phyloP scores from a whole-genome alignment of 2,797 vertebrate species.

The Neosilurus mollespiculum region DNA sequence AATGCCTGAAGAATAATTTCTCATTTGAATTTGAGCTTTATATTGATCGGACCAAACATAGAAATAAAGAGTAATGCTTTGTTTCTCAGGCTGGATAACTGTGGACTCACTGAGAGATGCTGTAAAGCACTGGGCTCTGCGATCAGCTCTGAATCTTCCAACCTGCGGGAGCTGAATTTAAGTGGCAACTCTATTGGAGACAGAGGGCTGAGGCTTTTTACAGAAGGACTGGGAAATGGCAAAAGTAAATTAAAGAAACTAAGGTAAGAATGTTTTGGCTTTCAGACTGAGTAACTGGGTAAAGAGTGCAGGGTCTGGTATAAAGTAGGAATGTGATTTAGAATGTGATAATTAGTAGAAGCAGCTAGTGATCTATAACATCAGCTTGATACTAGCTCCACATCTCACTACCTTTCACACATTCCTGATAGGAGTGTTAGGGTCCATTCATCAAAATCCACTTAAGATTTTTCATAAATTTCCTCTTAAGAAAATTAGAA shows the following conservation, averaged over 20 bases:
- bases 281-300: neutral
- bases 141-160: constrained; percentile 28
- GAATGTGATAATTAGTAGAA: too few species aligned
- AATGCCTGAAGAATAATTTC: neutral
- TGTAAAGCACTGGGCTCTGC: constrained; percentile 46
- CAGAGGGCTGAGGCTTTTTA: constrained; percentile 40
- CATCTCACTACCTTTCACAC: too few species aligned
- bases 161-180: constrained; percentile 42
- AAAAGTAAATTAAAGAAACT: constrained; percentile 46
- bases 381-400: neutral
- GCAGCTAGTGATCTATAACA: too few species aligned
- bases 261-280: constrained; percentile 28
- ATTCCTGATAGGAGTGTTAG: too few species aligned
- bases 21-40: too few species aligned
- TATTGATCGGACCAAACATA: neutral
- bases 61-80: neutral
- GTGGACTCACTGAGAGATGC: constrained; percentile 48
- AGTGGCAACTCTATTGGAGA: constrained; percentile 45
- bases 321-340: neutral
- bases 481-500: too few species aligned
- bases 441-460: too few species aligned
- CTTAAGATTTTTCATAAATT: too few species aligned
- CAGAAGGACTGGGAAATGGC: constrained; percentile 38
- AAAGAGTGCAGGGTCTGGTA: neutral
- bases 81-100: constrained; percentile 47